phyloP scores from a whole-genome alignment of 2,888 invertebrate genomes.

The Luffia ferchaultella region DNA sequence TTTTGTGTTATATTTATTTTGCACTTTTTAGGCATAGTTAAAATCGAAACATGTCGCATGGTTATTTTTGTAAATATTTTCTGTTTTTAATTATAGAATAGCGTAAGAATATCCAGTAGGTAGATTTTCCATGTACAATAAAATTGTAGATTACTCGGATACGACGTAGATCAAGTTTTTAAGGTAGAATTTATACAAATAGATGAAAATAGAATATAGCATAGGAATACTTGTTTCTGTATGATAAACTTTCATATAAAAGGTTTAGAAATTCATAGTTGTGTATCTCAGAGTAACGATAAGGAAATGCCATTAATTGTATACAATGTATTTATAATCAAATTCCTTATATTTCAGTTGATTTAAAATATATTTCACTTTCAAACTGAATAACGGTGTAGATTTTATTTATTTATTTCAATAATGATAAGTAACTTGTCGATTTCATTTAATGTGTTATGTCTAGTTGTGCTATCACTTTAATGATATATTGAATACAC shows the following conservation, averaged over 20 bases:
- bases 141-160: slow-evolving; percentile 58
- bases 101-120: slow-evolving; percentile 30
- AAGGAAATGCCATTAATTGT: slow-evolving; percentile 13
- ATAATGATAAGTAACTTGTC: too few relatives aligned
- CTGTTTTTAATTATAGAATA: slow-evolving; percentile 67
- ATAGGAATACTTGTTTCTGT: slow-evolving; percentile 45
- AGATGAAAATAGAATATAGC: slow-evolving; percentile 24
- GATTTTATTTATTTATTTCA: too few relatives aligned
- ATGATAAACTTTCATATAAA: slow-evolving; percentile 41
- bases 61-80: slow-evolving; percentile 65
- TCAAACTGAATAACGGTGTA: too few relatives aligned
- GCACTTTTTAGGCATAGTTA: too few relatives aligned
- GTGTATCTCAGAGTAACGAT: background rate
- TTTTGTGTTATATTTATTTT: too few relatives aligned
- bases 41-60: too few relatives aligned
- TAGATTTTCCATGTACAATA: slow-evolving; percentile 63
- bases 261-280: background rate
- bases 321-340: slow-evolving; percentile 18
- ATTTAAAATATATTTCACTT: slow-evolving; percentile 3
- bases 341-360: slow-evolving; percentile 13
- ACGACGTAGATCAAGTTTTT: slow-evolving; percentile 30
- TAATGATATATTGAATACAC: too few relatives aligned
- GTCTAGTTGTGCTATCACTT: too few relatives aligned
- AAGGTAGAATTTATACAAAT: slow-evolving; percentile 61
- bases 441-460: too few relatives aligned